Evolutionary conservation across 2,888 invertebrate species (phyloP).

Genomic region (Pimpla rufipes): DNA sequence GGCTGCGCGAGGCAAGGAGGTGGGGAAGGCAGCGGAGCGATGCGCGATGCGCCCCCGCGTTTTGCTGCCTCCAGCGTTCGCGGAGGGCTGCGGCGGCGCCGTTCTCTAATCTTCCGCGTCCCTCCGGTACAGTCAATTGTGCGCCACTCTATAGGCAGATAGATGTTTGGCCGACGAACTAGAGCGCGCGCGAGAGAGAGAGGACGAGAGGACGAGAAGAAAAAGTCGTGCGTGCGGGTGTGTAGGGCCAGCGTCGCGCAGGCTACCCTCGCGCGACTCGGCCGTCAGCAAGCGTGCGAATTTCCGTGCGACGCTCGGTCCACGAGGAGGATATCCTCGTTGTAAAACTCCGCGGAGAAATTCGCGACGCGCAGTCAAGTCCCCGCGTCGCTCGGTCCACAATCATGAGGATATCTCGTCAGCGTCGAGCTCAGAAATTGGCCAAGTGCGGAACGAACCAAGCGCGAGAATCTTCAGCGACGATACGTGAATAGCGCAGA

Average conservation of each 20-base stretch:
- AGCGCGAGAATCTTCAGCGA: slow-evolving; percentile 18
- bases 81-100: slow-evolving; percentile 12
- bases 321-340: neutral
- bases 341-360: neutral
- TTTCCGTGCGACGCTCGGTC: slow-evolving; percentile 14
- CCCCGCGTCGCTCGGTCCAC: neutral
- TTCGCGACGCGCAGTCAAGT: neutral
- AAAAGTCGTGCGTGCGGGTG: slow-evolving; percentile 29
- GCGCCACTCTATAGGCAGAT: slow-evolving; percentile 1
- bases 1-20: slow-evolving; percentile 26
- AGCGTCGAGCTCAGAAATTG: slow-evolving; percentile 50
- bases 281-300: neutral
- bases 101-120: slow-evolving; percentile 17
- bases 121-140: neutral
- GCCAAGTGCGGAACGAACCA: slow-evolving; percentile 36
- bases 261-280: neutral
- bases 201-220: neutral
- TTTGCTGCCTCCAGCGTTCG: neutral
- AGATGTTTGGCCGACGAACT: slow-evolving; percentile 22
- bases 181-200: slow-evolving; percentile 23
- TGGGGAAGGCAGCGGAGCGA: neutral
- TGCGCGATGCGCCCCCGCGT: slow-evolving; percentile 21
- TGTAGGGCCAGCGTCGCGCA: slow-evolving; percentile 31
- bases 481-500: slow-evolving; percentile 58
- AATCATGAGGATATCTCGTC: slow-evolving; percentile 60